These are phyloP conservation scores for Dermatemys mawii DNA, from an alignment of 2,113 vertebrate species.

Conservation along the genomic window DNA sequence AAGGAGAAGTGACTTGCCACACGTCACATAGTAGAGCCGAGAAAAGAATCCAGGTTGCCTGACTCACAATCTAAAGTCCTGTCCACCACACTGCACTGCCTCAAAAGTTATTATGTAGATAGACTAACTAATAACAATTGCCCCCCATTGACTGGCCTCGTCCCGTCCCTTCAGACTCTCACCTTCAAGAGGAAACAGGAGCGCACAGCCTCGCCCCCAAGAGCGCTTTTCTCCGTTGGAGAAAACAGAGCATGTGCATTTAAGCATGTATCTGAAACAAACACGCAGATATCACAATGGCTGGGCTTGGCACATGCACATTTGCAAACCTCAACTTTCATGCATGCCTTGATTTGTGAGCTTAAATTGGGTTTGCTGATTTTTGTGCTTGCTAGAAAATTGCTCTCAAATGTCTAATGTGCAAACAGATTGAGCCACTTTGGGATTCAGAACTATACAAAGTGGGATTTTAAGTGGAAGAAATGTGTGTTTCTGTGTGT, in stretches of 20 bases:
- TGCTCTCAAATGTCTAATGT: neutral
- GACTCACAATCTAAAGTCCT: fast-evolving
- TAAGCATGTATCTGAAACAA: neutral
- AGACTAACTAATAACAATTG: neutral
- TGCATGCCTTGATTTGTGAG: neutral
- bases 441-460: neutral
- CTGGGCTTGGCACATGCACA: neutral
- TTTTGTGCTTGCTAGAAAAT: neutral
- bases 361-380: neutral
- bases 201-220: too few relatives aligned
- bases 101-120: neutral
- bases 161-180: neutral
- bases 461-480: neutral
- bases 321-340: neutral
- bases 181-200: neutral
- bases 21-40: neutral
- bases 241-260: neutral
- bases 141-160: neutral
- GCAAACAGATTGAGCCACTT: neutral
- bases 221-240: neutral
- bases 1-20: neutral
- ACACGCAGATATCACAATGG: neutral
- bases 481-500: neutral
- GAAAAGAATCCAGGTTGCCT: neutral
- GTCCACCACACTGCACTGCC: neutral